These are phyloP conservation scores for Stenodema calcarata DNA, from an alignment of 2,888 invertebrate species.

Conservation along the genomic window DNA sequence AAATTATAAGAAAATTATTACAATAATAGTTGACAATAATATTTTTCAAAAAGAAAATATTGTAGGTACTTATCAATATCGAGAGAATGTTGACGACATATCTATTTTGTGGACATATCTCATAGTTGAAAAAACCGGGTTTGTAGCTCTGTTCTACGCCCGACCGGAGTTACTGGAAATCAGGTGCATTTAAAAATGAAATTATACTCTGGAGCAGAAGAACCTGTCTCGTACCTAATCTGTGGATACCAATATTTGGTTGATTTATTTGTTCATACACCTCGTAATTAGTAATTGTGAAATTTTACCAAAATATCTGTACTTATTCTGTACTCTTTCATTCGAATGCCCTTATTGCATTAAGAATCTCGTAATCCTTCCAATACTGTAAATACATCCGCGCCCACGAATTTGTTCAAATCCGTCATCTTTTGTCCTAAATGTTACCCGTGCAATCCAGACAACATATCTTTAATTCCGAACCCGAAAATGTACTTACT, in stretches of 20 bases:
- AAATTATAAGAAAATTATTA: background rate
- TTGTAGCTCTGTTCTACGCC: background rate
- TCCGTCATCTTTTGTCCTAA: background rate
- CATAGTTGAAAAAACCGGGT: background rate
- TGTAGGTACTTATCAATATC: background rate
- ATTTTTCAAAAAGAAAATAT: background rate
- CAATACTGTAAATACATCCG: background rate
- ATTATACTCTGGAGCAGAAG: background rate
- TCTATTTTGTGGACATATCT: background rate
- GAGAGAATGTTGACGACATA: background rate
- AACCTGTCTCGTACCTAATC: too few relatives aligned
- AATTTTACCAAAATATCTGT: too few relatives aligned
- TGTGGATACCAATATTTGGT: too few relatives aligned
- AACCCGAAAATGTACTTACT: background rate
- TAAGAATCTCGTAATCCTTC: background rate
- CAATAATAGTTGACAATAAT: constrained; percentile 34
- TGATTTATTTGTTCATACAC: too few relatives aligned
- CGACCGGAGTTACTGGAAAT: background rate
- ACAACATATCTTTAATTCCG: background rate
- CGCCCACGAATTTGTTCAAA: background rate
- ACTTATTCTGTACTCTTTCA: background rate
- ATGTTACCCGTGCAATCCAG: background rate
- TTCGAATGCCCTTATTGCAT: background rate
- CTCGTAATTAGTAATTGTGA: too few relatives aligned
- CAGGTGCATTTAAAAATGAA: background rate